phyloP scores from a whole-genome alignment of 2,888 invertebrate genomes.

The Allolobophora icterica region DNA sequence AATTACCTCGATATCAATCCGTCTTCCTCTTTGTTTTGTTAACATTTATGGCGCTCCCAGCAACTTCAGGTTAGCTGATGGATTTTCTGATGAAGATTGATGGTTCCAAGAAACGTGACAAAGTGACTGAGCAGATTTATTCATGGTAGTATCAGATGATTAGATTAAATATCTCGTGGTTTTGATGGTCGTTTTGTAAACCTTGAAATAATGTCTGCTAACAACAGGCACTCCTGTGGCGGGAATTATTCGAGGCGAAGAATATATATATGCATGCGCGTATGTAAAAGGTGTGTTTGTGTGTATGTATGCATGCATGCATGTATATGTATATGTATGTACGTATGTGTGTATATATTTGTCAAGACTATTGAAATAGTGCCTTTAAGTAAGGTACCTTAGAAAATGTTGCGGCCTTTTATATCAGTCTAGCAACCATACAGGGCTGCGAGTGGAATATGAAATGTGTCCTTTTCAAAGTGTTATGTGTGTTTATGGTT shows the following conservation, averaged over 20 bases:
- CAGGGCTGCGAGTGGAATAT: too few relatives aligned
- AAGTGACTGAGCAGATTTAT: background rate
- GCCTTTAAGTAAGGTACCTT: too few relatives aligned
- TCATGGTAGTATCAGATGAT: background rate
- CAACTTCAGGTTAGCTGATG: background rate
- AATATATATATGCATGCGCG: too few relatives aligned
- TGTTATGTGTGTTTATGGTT: too few relatives aligned
- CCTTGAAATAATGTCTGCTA: background rate
- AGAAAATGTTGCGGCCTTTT: too few relatives aligned
- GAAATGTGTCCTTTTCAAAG: too few relatives aligned
- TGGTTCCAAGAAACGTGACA: background rate
- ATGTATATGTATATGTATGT: too few relatives aligned
- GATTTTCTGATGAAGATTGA: slow-evolving; percentile 17
- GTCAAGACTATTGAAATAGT: too few relatives aligned
- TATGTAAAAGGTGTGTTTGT: too few relatives aligned
- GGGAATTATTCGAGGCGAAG: background rate
- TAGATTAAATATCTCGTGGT: background rate
- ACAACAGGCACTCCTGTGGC: background rate
- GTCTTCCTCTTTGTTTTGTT: background rate
- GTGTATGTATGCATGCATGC: too few relatives aligned
- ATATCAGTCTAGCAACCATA: too few relatives aligned
- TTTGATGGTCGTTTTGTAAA: background rate
- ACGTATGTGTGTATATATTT: too few relatives aligned
- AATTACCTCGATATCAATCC: background rate
- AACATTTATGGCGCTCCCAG: background rate